A percentile compares a stretch with the other conserved stretches of the same genome.
Conservation (phyloP, 2,888 invertebrate species). For the Hypselothyrea guttata region DNA sequence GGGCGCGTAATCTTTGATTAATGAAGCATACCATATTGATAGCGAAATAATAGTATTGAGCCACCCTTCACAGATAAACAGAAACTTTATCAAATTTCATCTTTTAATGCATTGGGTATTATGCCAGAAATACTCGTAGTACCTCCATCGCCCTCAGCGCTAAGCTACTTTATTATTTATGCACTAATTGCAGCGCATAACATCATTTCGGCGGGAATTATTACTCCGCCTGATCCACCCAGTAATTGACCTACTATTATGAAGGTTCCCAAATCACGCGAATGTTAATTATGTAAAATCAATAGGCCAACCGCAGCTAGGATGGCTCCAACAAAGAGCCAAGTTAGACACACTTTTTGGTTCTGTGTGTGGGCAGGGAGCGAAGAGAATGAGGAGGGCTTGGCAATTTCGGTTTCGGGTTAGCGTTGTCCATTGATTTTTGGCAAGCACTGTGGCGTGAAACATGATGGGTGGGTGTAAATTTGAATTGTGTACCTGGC, state of each 20-base stretch:
- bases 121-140: not conserved
- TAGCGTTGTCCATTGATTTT: conserved; percentile 51
- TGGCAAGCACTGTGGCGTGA: conserved; percentile 46
- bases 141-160: no score
- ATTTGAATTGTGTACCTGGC: conserved; percentile 7
- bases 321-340: conserved; percentile 12
- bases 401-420: not conserved
- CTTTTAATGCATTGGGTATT: not conserved
- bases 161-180: not conserved
- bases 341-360: conserved; percentile 20
- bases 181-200: conserved; percentile 4
- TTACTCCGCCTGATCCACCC: conserved; percentile 2
- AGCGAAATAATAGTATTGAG: conserved; percentile 4
- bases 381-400: not conserved
- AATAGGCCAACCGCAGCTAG: conserved; percentile 36
- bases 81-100: no score
- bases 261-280: conserved; percentile 32
- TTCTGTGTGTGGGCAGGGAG: no score
- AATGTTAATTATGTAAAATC: conserved; percentile 67
- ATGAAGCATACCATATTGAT: conserved; percentile 38
- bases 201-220: not conserved
- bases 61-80: not conserved
- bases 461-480: conserved; percentile 14
- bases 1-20: conserved; percentile 38
- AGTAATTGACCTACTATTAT: conserved; percentile 47